Evolutionary conservation across 1,140 invertebrate species (phyloP).

Genomic region (Atta texana): DNA sequence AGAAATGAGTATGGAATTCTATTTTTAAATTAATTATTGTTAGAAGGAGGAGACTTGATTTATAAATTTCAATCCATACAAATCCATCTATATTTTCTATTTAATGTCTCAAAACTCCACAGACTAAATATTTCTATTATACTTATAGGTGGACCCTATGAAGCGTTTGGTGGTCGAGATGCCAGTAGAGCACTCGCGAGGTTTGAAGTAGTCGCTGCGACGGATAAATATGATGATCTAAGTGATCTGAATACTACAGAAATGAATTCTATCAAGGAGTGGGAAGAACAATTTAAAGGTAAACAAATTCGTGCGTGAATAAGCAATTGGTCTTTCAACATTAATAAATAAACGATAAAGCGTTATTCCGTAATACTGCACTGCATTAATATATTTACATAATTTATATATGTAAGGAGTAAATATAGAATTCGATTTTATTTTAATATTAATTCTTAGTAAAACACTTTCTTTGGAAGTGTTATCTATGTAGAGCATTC

Average conservation of each 20-base stretch:
- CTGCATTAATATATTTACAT: background rate
- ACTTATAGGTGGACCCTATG: constrained; percentile 95
- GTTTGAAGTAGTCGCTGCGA: constrained; percentile 94
- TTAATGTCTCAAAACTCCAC: too few species aligned
- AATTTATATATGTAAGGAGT: background rate
- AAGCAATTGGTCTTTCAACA: background rate
- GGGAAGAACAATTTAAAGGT: constrained; percentile 99
- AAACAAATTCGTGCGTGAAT: constrained; percentile 57
- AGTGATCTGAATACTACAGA: constrained; percentile 95
- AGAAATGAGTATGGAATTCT: too few species aligned
- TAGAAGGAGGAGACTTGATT: too few species aligned
- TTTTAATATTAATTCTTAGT: background rate
- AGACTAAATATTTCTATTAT: background rate
- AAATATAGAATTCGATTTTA: background rate
- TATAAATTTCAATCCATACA: too few species aligned
- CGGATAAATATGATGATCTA: constrained; percentile 97
- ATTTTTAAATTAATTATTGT: too few species aligned
- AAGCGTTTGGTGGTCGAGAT: constrained; percentile 97
- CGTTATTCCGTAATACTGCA: background rate
- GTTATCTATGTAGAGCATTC: background rate
- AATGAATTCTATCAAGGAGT: constrained; percentile 96
- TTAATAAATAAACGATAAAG: background rate
- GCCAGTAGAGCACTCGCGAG: constrained; percentile 97
- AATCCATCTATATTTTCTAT: too few species aligned
- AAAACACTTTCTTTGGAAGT: background rate